Conservation (phyloP, 2,797 vertebrate genomes). For the Anisognathus igniventris region DNA sequence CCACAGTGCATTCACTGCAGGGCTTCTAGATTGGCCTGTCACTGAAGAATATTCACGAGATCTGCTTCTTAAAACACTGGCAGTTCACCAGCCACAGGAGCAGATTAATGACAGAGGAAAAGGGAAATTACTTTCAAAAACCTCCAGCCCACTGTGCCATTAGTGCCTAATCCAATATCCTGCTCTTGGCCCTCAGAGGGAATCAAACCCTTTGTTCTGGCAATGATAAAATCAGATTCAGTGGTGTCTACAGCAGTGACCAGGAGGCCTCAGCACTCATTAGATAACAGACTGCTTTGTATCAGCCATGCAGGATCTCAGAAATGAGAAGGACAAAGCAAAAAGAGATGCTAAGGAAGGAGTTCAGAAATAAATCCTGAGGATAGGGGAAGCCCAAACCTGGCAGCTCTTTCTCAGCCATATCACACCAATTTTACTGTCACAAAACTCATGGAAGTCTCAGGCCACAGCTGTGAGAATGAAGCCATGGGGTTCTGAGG, state of each 20-base stretch:
- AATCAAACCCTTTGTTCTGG: neutral
- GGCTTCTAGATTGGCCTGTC: neutral
- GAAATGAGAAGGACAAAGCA: neutral
- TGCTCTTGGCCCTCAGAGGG: neutral
- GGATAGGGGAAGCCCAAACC: neutral
- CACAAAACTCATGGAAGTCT: neutral
- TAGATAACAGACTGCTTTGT: neutral
- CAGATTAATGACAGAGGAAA: neutral
- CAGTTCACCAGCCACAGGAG: neutral
- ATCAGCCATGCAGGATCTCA: neutral
- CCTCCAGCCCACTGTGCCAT: neutral
- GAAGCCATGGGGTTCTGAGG: neutral
- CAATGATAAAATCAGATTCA: neutral
- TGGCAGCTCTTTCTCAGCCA: neutral
- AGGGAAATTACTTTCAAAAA: neutral
- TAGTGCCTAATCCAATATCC: constrained; percentile 23
- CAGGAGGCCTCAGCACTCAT: neutral
- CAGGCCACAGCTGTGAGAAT: neutral
- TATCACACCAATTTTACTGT: neutral
- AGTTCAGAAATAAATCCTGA: neutral
- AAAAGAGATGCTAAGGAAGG: neutral
- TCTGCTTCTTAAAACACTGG: neutral
- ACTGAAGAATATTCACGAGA: neutral
- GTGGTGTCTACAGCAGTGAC: neutral
- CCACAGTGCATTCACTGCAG: neutral